Conservation (phyloP, 2,113 vertebrate species). For the Balaeniceps rex region DNA sequence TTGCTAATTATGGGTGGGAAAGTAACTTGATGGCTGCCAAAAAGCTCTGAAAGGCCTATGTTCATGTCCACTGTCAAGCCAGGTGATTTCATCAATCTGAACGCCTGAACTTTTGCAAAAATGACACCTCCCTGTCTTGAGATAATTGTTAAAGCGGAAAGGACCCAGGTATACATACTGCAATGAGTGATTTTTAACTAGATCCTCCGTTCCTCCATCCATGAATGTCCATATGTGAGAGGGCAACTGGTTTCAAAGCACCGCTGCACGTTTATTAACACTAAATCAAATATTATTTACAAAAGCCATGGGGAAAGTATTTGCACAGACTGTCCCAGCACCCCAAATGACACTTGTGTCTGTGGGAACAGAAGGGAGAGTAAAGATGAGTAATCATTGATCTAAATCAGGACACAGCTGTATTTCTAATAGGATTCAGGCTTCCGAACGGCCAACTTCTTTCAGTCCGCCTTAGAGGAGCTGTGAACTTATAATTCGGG, state of each 20-base stretch:
- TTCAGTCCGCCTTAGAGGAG: constrained; percentile 29
- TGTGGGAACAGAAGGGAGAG: not conserved
- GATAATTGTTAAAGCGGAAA: not conserved
- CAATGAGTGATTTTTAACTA: not conserved
- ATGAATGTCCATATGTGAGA: not conserved
- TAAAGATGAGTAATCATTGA: not conserved
- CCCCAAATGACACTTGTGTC: not conserved
- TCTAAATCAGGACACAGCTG: constrained; percentile 36
- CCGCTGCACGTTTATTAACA: not conserved
- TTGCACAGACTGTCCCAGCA: not conserved
- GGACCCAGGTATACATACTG: not conserved
- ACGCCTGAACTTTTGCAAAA: not conserved
- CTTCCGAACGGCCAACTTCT: not conserved
- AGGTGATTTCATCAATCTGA: not conserved
- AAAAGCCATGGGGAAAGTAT: not conserved
- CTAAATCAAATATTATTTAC: not conserved
- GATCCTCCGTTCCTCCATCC: not conserved
- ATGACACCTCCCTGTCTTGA: not conserved
- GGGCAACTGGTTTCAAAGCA: not conserved
- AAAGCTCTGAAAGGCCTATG: not conserved
- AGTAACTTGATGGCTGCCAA: not conserved
- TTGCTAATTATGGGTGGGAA: not conserved
- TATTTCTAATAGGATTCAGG: constrained; percentile 36
- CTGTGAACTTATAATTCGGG: constrained; percentile 25
- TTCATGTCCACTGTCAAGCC: not conserved